A percentile compares a stretch with the other conserved stretches of the same genome.
Evolutionary conservation across 2,797 vertebrate genomes (phyloP).

Genomic region (Agapornis canus): DNA sequence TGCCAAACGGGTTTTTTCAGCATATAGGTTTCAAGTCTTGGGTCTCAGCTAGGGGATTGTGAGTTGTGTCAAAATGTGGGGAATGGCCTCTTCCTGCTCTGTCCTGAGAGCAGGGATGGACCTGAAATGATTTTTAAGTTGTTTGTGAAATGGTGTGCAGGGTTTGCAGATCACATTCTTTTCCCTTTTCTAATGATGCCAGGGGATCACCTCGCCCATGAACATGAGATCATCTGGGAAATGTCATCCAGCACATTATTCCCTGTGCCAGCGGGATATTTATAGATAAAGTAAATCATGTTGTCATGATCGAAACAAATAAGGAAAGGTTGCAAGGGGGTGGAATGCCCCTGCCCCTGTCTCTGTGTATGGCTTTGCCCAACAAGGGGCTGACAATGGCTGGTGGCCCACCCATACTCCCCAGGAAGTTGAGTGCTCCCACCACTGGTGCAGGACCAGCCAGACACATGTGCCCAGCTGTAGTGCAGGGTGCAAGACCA

Average conservation of each 20-base stretch:
- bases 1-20: neutral
- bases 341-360: rapidly evolving
- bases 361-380: neutral
- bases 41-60: neutral
- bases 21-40: neutral
- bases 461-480: rapidly evolving
- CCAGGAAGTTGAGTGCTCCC: neutral
- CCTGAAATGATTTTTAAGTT: neutral
- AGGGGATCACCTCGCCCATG: neutral
- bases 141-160: neutral
- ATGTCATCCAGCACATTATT: neutral
- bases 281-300: constrained; percentile 27
- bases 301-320: neutral
- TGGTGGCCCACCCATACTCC: too few relatives aligned
- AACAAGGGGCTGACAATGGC: rapidly evolving
- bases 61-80: rapidly evolving
- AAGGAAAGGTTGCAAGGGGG: neutral
- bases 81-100: neutral
- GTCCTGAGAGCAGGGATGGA: neutral
- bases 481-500: neutral
- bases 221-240: constrained; percentile 13
- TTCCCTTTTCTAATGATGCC: neutral
- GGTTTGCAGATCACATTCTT: neutral
- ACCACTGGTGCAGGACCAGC: neutral
- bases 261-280: neutral